Base-by-base conservation (phyloP, 2,797 vertebrate genomes). In the Cygnus olor region DNA sequence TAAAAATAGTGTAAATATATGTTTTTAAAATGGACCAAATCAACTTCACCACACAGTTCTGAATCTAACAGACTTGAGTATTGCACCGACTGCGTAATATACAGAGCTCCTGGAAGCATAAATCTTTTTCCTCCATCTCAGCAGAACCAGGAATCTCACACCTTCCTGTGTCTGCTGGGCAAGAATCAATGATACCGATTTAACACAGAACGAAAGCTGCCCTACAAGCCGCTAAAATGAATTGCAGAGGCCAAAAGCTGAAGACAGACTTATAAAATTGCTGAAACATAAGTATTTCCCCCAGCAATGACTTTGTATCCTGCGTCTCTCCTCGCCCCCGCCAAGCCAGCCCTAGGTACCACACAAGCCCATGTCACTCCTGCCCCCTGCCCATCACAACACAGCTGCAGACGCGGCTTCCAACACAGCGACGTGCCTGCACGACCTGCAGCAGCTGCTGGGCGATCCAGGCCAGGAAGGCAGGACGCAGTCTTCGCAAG, bases 311-410 rank as follows among this genome's bases (percentile, higher is more conserved):
- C 22, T 0, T 0, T 19, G 66, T 47, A 34, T 4, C n/a, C 54
- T 5, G 9, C 4, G 9, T 10, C 2, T 9, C 38, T 40, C 21
- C 53, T 27, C 2, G 0, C 10, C 44, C 58, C 28, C 8, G 14
- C 24, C 2, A 63, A 19, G 40, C 14, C 10, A 11, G 32, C 44
- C 27, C 63, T 0, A 0, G 0, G 2, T 32, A 51, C 40, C 7
- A 0, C 8, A 13, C 0, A n/a, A 42, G 61, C 24, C 70, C 3
- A 0, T 5, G 13, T 2, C 5, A 17, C 28, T 2, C 20, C 42
- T 38, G 47, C 38, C 45, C 4, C 27, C 40, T 17, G 30, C 49
- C 25, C 25, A 15, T 6, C 49, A 2, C 21, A 44, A 40, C 40
- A 1, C 21, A 38, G 58, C 57, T 4, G 47, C 54, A 40, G 14